Conservation (phyloP, 2,797 vertebrate species). For the Acomys russatus region DNA sequence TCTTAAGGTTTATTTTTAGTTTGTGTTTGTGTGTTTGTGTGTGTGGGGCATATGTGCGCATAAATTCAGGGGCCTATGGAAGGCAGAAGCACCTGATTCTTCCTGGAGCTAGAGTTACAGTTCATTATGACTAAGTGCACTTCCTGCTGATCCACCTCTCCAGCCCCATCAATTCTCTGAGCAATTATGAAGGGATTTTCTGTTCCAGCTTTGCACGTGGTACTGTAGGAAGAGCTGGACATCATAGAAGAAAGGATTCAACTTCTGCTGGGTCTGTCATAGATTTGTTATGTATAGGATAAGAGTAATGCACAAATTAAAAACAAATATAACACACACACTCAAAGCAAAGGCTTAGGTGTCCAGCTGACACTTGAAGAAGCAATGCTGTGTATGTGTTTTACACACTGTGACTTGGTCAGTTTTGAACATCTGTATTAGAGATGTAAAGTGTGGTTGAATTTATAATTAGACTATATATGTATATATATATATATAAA, state of each 20-base stretch:
- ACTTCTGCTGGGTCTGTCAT: not conserved
- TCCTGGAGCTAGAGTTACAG: not conserved
- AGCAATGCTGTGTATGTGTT: not conserved
- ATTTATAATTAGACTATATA: slow-evolving; percentile 51
- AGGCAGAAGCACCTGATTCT: not conserved
- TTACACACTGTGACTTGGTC: not conserved
- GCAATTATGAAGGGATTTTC: slow-evolving; percentile 1
- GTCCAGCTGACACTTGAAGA: not conserved
- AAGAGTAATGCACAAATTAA: not conserved
- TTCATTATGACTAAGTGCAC: not conserved
- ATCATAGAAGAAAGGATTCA: slow-evolving; percentile 41
- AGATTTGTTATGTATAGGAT: not conserved
- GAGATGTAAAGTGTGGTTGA: slow-evolving; percentile 13
- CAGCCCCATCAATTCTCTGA: not conserved
- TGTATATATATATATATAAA: not conserved
- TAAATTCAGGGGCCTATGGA: not conserved
- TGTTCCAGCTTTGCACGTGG: not conserved
- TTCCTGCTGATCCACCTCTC: not conserved
- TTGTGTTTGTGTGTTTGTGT: not conserved
- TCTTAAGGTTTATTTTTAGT: not conserved
- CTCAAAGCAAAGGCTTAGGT: not conserved
- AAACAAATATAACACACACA: not conserved
- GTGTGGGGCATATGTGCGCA: too few relatives aligned
- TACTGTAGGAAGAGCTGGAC: not conserved
- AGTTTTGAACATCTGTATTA: slow-evolving; percentile 24